Evolutionary conservation across 2,113 vertebrate genomes (phyloP).

Genomic region (Prionailurus bengalensis): DNA sequence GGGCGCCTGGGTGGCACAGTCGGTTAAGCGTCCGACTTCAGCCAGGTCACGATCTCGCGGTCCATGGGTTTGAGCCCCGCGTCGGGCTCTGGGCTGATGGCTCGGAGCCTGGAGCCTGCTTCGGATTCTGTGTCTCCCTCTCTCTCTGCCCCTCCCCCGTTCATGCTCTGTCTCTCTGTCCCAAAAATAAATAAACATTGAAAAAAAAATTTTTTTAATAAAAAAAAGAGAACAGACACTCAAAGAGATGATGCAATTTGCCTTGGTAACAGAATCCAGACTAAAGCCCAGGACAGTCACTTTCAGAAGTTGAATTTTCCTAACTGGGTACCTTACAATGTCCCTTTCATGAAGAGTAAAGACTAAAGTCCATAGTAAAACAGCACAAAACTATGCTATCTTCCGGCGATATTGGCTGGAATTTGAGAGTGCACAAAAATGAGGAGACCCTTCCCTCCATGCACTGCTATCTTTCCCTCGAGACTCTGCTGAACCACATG

Average conservation of each 20-base stretch:
- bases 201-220: too few relatives aligned
- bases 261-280: neutral
- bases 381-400: neutral
- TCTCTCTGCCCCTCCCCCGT: too few relatives aligned
- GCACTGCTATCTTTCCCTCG: neutral
- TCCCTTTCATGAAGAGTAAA: neutral
- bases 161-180: too few relatives aligned
- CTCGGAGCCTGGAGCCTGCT: too few relatives aligned
- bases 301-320: neutral
- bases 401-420: neutral
- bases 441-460: neutral
- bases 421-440: neutral
- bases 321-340: neutral
- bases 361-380: neutral
- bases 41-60: too few relatives aligned
- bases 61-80: too few relatives aligned
- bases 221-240: neutral
- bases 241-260: neutral
- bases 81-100: too few relatives aligned
- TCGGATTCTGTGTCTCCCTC: too few relatives aligned
- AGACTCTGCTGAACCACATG: neutral
- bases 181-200: too few relatives aligned
- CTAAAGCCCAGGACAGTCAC: neutral
- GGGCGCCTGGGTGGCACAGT: too few relatives aligned
- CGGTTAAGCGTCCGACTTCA: too few relatives aligned